Percentiles rank a stretch among this genome's conserved stretches.
Conservation (phyloP, 2,888 invertebrate species). For the Pachycephus smyrnensis region DNA sequence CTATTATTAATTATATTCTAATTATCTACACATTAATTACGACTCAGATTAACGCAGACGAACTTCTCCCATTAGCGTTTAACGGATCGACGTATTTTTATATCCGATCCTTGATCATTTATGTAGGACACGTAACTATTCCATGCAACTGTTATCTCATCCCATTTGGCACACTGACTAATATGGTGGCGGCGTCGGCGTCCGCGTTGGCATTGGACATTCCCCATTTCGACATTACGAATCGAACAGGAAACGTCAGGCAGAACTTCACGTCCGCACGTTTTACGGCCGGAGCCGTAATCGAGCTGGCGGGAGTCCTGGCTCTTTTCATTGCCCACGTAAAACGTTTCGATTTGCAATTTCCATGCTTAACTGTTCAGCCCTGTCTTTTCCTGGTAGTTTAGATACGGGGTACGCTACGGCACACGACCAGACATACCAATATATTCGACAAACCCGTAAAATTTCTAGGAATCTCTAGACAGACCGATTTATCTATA, state of each 20-base stretch:
- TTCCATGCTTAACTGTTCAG: slow-evolving; percentile 51
- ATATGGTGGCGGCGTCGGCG: not conserved
- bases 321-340: slow-evolving; percentile 54
- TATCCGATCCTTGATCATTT: not conserved
- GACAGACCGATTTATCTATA: not conserved
- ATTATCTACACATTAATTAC: too few relatives aligned
- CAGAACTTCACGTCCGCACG: slow-evolving; percentile 24
- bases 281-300: slow-evolving; percentile 37
- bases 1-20: too few relatives aligned
- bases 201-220: not conserved
- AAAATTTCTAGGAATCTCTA: not conserved
- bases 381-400: slow-evolving; percentile 38
- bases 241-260: slow-evolving; percentile 15
- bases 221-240: not conserved
- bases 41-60: not conserved
- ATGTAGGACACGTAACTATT: not conserved
- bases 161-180: not conserved
- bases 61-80: not conserved
- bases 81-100: not conserved
- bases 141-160: not conserved
- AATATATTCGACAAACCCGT: not conserved
- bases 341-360: slow-evolving; percentile 61
- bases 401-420: slow-evolving; percentile 33
- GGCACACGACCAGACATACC: slow-evolving; percentile 28
- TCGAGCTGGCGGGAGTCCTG: slow-evolving; percentile 43